Evolutionary conservation across 2,797 vertebrate species (phyloP), one percentile per base, ranked within the genome.

Genomic region (Protosalanx chinensis): DNA sequence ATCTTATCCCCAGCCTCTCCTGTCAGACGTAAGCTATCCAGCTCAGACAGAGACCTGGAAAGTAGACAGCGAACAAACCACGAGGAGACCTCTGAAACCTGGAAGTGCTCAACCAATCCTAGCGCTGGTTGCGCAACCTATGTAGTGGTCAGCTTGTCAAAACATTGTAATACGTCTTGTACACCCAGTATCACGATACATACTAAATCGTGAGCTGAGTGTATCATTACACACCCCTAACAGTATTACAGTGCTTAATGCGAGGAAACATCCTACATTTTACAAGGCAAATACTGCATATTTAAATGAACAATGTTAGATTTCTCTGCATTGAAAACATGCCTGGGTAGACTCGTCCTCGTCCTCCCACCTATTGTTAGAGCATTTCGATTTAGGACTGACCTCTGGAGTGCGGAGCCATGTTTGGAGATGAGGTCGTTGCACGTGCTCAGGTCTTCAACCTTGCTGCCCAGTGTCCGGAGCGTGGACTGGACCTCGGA

Each of bases 351-450:
- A 56, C 18, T 1, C 18, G 41, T 5, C 13, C 27, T 60, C 58
- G 29, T 60, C 20, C 2, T 27, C 58, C 12, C 41, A 46, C 10
- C 41, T 46, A 8, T 46, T 8, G 8, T 46, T 12, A 46, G 10
- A 12, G 41, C 41, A 1, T 46, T 46, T 46, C 41, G 41, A 46
- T 3, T 46, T 46, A 51, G 1, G 64, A 2, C 87, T 83, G 78
- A 93, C 80, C 97, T 95, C 88, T 99, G 97, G 71, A 99, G 92
- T 49, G 97, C 97, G 0, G 96, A 96, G 83, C 97, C 97, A 0
- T 99, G 97, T 90, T 99, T 99, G 73, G 96, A 96, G 0, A 99
- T 98, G 41, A 99, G 90, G 85, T 99, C 97, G 0, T 98, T 98
- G 88, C 97, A 99, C 0, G 97, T 99, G 88, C 95, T 97, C 72